Percentiles rank a stretch among this genome's conserved stretches.
Evolutionary conservation across 2,797 vertebrate genomes (phyloP).

Genomic region (Sebastiscus tertius): DNA sequence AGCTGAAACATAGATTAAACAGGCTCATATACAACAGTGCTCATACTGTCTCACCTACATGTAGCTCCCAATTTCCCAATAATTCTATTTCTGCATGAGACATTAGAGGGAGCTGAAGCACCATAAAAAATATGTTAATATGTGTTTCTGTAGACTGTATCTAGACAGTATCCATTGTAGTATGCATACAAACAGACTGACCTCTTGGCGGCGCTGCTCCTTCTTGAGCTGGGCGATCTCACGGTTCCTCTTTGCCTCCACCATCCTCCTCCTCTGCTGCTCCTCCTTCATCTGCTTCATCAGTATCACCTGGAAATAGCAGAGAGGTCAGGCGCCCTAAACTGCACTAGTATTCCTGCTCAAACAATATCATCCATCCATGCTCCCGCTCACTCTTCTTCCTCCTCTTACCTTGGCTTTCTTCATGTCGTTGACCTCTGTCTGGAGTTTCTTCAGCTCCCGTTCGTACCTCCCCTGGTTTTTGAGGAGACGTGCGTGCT

Average conservation of each 20-base stretch:
- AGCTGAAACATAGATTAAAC: not conserved
- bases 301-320: slow-evolving; percentile 83
- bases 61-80: not conserved
- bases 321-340: not conserved
- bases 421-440: slow-evolving; percentile 96
- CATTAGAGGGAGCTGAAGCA: not conserved
- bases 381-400: not conserved
- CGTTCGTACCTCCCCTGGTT: slow-evolving; percentile 95
- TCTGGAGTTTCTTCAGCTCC: slow-evolving; percentile 95
- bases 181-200: slow-evolving; percentile 52
- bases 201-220: slow-evolving; percentile 96
- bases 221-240: slow-evolving; percentile 98
- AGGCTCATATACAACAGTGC: not conserved
- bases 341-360: not conserved
- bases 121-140: not conserved
- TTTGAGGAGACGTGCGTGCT: slow-evolving; percentile 94
- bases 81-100: not conserved
- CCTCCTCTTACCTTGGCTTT: slow-evolving; percentile 91
- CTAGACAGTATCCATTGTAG: too few species aligned
- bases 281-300: slow-evolving; percentile 99
- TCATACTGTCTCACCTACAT: not conserved
- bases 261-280: slow-evolving; percentile 92
- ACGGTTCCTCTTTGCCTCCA: slow-evolving; percentile 93
- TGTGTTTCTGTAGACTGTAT: not conserved
- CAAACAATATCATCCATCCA: not conserved